phyloP scores from a whole-genome alignment of 2,888 invertebrate species.

The Buathra laborator region DNA sequence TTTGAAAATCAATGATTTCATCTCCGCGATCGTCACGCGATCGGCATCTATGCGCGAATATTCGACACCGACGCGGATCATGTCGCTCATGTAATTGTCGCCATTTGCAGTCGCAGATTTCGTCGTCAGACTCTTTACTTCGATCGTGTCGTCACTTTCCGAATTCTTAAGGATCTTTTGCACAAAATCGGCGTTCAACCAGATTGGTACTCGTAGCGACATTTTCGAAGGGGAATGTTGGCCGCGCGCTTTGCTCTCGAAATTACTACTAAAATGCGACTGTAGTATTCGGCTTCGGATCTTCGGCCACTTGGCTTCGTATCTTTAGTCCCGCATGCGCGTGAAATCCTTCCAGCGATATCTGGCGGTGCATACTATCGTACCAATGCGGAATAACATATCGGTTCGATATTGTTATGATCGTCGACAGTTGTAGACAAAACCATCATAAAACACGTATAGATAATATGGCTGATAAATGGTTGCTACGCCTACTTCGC shows the following conservation, averaged over 20 bases:
- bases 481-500: no score
- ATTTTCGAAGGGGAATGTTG: background rate
- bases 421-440: no score
- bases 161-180: conserved; percentile 76
- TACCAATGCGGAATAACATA: no score
- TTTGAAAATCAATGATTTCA: conserved; percentile 77
- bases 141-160: conserved; percentile 75
- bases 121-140: conserved; percentile 73
- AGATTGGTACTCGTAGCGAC: conserved; percentile 67
- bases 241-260: background rate
- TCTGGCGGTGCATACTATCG: background rate
- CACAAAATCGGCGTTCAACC: conserved; percentile 76
- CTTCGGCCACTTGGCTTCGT: background rate
- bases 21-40: conserved; percentile 74
- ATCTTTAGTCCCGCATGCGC: background rate
- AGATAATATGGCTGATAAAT: no score
- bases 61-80: background rate
- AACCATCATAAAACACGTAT: no score
- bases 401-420: no score
- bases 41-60: background rate
- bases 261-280: background rate
- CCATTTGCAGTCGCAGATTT: conserved; percentile 80
- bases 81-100: conserved; percentile 77
- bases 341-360: background rate
- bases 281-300: background rate